Conservation (phyloP, 1,140 invertebrate genomes). For the Aphis gossypii region DNA sequence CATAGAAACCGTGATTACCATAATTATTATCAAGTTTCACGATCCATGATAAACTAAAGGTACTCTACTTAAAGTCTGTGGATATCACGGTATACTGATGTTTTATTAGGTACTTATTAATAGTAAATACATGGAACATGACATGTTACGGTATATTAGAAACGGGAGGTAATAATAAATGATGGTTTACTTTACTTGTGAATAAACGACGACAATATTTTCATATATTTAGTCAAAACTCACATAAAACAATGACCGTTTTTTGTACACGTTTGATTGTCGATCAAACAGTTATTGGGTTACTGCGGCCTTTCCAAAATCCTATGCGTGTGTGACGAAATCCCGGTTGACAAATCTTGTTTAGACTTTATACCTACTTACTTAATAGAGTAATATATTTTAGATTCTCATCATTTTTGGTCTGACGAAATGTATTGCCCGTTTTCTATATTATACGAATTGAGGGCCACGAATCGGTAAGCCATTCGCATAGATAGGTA, state of each 20-base stretch:
- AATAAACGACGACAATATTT: not conserved
- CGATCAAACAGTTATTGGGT: not conserved
- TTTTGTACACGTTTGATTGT: not conserved
- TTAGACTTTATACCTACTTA: not conserved
- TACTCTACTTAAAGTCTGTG: not conserved
- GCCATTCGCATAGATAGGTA: not conserved
- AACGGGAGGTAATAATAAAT: not conserved
- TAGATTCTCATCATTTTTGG: not conserved
- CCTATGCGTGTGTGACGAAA: not conserved
- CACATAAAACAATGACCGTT: too few species aligned
- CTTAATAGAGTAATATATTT: not conserved
- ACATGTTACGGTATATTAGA: not conserved
- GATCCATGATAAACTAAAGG: too few species aligned
- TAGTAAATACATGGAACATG: not conserved
- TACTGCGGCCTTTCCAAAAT: not conserved
- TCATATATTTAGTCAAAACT: not conserved
- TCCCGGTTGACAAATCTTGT: not conserved
- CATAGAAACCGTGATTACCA: not conserved
- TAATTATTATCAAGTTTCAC: not conserved
- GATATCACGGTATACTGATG: not conserved
- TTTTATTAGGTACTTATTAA: not conserved
- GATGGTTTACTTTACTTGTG: not conserved
- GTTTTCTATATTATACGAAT: not conserved
- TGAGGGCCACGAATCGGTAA: not conserved
- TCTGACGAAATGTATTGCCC: not conserved